A percentile compares a stretch with the other conserved stretches of the same genome.
Evolutionary conservation across 2,113 vertebrate species (phyloP).

Genomic region (Trichechus manatus): DNA sequence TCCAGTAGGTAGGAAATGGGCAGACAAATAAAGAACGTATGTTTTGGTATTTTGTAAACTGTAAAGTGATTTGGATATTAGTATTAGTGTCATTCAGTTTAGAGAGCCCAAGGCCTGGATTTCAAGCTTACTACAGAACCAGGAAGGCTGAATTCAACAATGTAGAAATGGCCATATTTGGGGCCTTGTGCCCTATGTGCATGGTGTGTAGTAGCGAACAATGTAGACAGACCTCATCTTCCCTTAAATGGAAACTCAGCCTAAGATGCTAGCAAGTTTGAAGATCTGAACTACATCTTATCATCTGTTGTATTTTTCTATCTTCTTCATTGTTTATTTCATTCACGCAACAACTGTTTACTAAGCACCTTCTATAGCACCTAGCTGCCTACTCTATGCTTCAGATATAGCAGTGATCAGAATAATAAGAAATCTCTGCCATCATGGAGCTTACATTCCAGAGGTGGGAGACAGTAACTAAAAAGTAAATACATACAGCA

Average conservation of each 20-base stretch:
- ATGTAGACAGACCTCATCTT: neutral
- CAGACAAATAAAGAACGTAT: neutral
- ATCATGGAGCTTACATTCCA: too few species aligned
- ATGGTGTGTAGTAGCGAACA: neutral
- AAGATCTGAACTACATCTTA: neutral
- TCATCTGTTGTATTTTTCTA: neutral
- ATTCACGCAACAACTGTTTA: neutral
- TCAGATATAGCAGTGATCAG: neutral
- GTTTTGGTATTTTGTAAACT: neutral
- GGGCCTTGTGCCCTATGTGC: too few species aligned
- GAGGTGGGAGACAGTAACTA: too few species aligned
- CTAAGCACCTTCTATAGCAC: neutral
- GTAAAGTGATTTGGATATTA: neutral
- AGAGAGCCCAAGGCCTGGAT: neutral
- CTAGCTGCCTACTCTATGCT: neutral
- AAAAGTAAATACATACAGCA: too few species aligned
- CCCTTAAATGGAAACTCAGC: neutral
- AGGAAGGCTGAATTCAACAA: neutral
- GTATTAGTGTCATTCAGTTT: neutral
- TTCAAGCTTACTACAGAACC: neutral
- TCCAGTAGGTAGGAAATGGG: neutral
- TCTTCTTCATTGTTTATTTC: neutral
- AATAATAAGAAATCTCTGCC: neutral
- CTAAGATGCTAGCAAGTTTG: neutral
- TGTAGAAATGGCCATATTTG: neutral